A percentile compares a stretch with the other conserved stretches of the same genome.
These are phyloP conservation scores for Halichoerus grypus DNA, from an alignment of 2,113 vertebrate genomes.

Conservation along the genomic window DNA sequence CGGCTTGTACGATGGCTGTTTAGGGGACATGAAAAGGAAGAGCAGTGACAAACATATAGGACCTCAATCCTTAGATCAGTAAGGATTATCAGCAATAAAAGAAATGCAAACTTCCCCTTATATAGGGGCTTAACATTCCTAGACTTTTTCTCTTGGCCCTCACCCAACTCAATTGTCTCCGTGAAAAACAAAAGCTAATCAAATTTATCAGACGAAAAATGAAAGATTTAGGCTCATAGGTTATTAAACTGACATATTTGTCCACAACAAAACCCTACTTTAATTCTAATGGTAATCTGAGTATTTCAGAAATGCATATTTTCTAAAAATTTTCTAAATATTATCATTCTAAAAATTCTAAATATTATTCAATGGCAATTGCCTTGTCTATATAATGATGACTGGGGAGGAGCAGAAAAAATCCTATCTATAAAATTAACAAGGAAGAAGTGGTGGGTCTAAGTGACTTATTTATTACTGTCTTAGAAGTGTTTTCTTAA, in stretches of 20 bases:
- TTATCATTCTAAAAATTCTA: slow-evolving; percentile 29
- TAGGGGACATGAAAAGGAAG: not conserved
- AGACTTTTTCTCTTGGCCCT: not conserved
- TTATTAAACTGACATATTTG: not conserved
- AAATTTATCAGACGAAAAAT: slow-evolving; percentile 24
- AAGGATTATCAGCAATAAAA: not conserved
- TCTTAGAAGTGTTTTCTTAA: not conserved
- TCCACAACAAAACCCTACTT: not conserved
- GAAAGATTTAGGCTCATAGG: not conserved
- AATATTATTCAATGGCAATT: not conserved
- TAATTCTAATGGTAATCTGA: not conserved
- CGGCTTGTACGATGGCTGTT: not conserved
- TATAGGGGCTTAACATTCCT: not conserved
- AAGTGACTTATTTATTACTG: not conserved
- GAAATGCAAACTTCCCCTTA: not conserved
- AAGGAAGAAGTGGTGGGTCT: not conserved
- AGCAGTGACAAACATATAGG: not conserved
- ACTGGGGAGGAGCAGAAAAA: not conserved
- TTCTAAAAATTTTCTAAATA: slow-evolving; percentile 19
- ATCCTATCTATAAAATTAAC: not conserved
- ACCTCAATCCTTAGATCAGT: not conserved
- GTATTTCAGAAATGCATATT: slow-evolving; percentile 25
- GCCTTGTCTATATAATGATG: not conserved
- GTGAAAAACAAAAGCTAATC: slow-evolving; percentile 55
- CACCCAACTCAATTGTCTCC: not conserved